A percentile compares a stretch with the other conserved stretches of the same genome.
These are phyloP conservation scores for Caenorhabditis wallacei DNA, from an alignment of 2,888 invertebrate species.

Conservation along the genomic window DNA sequence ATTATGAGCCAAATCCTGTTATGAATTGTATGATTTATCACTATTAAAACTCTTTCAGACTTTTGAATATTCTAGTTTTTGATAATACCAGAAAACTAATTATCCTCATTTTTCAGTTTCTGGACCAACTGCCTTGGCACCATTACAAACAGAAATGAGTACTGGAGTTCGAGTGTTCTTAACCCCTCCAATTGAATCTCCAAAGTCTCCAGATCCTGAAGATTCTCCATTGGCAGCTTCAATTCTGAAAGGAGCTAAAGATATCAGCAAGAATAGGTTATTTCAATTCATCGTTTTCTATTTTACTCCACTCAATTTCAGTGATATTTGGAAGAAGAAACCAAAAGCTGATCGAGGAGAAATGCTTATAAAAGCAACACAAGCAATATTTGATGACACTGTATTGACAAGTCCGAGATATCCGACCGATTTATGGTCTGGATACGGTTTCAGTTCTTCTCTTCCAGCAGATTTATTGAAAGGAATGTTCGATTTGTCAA, in stretches of 20 bases:
- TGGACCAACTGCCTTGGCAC: constrained; percentile 15
- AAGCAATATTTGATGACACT: constrained; percentile 68
- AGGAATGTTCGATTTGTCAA: constrained; percentile 64
- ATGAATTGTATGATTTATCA: constrained; percentile 8
- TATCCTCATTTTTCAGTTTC: too few species aligned
- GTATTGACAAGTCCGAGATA: constrained; percentile 63
- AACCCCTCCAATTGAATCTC: constrained; percentile 46
- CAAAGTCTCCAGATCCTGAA: constrained; percentile 76
- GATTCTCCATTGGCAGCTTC: constrained; percentile 81
- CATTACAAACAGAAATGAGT: constrained; percentile 47
- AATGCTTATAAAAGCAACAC: constrained; percentile 75
- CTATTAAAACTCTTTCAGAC: background rate
- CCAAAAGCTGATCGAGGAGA: constrained; percentile 72
- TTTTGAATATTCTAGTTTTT: background rate
- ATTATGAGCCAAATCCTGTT: constrained; percentile 49
- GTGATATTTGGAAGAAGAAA: constrained; percentile 73
- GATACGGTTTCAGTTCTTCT: constrained; percentile 80
- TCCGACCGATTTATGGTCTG: constrained; percentile 80
- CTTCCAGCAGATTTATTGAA: constrained; percentile 80
- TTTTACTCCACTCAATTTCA: constrained; percentile 46
- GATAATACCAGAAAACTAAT: too few species aligned
- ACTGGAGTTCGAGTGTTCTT: constrained; percentile 39
- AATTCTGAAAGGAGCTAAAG: constrained; percentile 77
- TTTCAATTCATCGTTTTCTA: too few species aligned
- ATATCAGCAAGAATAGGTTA: constrained; percentile 66